These are phyloP conservation scores for Muraenolepis orangiensis DNA, from an alignment of 2,797 vertebrate species.

Conservation along the genomic window DNA sequence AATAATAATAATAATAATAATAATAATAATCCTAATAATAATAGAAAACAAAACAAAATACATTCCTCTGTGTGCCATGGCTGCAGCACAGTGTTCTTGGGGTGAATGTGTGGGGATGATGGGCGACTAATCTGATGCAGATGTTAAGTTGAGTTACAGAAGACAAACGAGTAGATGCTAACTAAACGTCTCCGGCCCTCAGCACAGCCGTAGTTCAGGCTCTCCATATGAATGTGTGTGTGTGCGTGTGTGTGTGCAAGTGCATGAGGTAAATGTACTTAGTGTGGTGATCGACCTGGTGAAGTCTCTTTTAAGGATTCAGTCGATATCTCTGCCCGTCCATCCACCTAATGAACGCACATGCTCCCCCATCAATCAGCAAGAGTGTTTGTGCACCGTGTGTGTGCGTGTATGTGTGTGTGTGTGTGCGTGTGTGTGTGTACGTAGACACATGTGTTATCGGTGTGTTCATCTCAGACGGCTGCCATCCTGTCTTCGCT, in stretches of 20 bases:
- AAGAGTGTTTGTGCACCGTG: conserved; percentile 13
- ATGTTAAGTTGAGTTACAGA: not conserved
- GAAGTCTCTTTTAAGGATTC: conserved; percentile 17
- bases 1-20: not conserved
- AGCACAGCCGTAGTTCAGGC: too few species aligned
- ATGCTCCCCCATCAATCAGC: conserved; percentile 19
- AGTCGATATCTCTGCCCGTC: conserved; percentile 14
- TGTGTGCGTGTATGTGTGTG: conserved; percentile 11
- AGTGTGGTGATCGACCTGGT: conserved; percentile 15
- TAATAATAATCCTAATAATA: not conserved
- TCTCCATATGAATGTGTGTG: conserved; percentile 25
- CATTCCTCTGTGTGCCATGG: not conserved
- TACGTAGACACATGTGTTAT: conserved; percentile 2
- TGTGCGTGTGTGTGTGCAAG: conserved; percentile 11
- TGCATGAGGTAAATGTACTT: conserved; percentile 2
- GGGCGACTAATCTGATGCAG: not conserved
- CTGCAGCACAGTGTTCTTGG: not conserved
- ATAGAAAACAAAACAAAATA: not conserved
- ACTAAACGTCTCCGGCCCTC: not conserved
- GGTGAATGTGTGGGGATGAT: not conserved
- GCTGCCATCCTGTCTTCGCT: not conserved
- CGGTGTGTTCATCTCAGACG: conserved; percentile 2
- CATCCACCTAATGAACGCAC: conserved; percentile 22
- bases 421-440: not conserved
- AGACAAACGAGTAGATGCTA: not conserved